phyloP scores from a whole-genome alignment of 64 coral and sea anemone species.

The Stichodactyla mertensii region DNA sequence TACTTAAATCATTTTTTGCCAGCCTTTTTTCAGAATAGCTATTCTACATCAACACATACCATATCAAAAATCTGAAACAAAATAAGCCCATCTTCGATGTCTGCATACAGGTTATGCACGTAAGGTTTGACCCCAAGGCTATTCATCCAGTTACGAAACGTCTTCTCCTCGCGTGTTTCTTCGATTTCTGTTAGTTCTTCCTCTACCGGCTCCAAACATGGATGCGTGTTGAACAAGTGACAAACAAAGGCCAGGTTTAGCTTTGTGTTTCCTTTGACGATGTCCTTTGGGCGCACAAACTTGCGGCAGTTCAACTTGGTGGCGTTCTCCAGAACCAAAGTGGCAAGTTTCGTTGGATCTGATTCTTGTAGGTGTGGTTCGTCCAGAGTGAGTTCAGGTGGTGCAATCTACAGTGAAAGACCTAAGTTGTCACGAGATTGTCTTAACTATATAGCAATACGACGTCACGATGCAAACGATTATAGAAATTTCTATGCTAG shows the following conservation, averaged over 20 bases:
- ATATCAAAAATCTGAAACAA: slow-evolving; percentile 84
- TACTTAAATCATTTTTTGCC: too few relatives aligned
- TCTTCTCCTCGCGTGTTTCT: slow-evolving; percentile 95
- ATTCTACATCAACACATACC: slow-evolving; percentile 25
- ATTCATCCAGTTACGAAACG: slow-evolving; percentile 97
- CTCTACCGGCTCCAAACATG: slow-evolving; percentile 56
- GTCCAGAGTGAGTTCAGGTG: slow-evolving; percentile 44
- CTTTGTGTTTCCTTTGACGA: slow-evolving; percentile 83
- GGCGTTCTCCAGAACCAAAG: slow-evolving; percentile 79
- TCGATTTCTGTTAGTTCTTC: slow-evolving; percentile 78
- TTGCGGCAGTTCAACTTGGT: slow-evolving; percentile 78
- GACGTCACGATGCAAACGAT: too few relatives aligned
- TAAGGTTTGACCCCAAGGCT: slow-evolving; percentile 90
- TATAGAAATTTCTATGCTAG: too few relatives aligned
- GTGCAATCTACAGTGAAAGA: slow-evolving; percentile 54
- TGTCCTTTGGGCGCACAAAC: slow-evolving; percentile 80
- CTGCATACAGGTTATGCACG: slow-evolving; percentile 74
- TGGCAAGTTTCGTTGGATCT: slow-evolving; percentile 67
- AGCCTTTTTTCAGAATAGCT: too few relatives aligned
- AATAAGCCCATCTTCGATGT: slow-evolving; percentile 75
- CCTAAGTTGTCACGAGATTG: background rate
- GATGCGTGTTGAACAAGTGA: slow-evolving; percentile 79
- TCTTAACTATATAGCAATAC: too few relatives aligned
- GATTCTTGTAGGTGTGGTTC: slow-evolving; percentile 59
- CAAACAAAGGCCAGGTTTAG: slow-evolving; percentile 89